Percentiles rank a stretch among this genome's conserved stretches.
Conservation (phyloP, 2,888 invertebrate species). For the Anthophora plumipes region DNA sequence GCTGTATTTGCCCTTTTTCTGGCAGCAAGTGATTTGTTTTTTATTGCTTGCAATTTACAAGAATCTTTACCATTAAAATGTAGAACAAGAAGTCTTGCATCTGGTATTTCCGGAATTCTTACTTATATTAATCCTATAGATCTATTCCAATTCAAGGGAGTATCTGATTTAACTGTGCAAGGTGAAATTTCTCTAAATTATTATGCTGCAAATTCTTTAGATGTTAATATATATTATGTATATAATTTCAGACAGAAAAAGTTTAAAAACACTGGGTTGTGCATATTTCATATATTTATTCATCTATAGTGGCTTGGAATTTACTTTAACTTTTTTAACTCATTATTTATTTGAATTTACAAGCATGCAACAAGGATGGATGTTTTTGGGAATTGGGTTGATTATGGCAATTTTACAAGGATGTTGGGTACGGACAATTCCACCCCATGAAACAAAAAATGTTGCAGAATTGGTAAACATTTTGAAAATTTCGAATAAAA, state of each 20-base stretch:
- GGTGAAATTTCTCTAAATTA: conserved; percentile 72
- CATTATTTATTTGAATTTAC: conserved; percentile 96
- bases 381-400: conserved; percentile 97
- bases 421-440: conserved; percentile 93
- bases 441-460: conserved; percentile 89
- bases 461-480: conserved; percentile 88
- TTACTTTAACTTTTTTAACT: conserved; percentile 98
- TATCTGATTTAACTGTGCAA: conserved; percentile 81
- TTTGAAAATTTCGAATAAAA: not conserved
- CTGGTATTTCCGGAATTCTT: conserved; percentile 88
- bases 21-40: conserved; percentile 91
- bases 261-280: conserved; percentile 89
- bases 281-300: conserved; percentile 97
- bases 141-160: conserved; percentile 87
- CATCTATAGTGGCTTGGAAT: conserved; percentile 98
- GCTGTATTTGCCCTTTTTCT: conserved; percentile 91
- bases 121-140: conserved; percentile 88
- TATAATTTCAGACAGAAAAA: conserved; percentile 86
- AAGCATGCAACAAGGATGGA: conserved; percentile 98
- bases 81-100: conserved; percentile 89
- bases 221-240: not conserved
- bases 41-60: conserved; percentile 90
- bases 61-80: conserved; percentile 93
- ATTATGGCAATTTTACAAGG: conserved; percentile 97
- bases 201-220: not conserved